Percentiles rank a stretch among this genome's conserved stretches.
These are phyloP conservation scores for Poecilia picta DNA, from an alignment of 2,797 vertebrate species.

Conservation along the genomic window DNA sequence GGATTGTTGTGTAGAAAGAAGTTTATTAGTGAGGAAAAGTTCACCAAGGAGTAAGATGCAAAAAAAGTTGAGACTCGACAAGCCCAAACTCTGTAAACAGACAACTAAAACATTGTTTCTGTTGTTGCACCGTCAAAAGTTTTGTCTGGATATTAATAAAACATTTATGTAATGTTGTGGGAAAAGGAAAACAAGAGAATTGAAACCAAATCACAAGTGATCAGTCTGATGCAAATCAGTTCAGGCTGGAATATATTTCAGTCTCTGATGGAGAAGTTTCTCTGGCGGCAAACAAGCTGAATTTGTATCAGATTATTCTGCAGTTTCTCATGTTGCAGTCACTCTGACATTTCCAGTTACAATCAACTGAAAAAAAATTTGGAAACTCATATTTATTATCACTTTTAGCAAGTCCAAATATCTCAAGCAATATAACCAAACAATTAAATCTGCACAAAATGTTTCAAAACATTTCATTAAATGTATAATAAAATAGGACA, in stretches of 20 bases:
- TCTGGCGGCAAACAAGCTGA: neutral
- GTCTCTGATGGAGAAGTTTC: neutral
- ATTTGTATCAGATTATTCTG: neutral
- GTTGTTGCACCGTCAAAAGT: neutral
- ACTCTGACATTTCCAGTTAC: neutral
- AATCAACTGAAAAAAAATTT: no score
- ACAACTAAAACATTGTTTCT: neutral
- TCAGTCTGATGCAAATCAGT: constrained; percentile 4
- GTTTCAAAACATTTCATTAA: neutral
- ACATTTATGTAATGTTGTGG: neutral
- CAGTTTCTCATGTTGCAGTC: neutral
- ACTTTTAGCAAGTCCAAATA: neutral
- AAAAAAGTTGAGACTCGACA: neutral
- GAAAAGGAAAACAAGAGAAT: neutral
- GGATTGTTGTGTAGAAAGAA: neutral
- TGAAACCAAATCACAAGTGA: constrained; percentile 3
- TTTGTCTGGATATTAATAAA: constrained; percentile 1
- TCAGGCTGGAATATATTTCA: neutral
- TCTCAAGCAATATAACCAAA: neutral
- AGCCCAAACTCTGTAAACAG: neutral
- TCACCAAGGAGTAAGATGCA: neutral
- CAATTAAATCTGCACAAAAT: neutral
- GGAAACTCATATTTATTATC: neutral
- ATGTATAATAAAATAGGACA: neutral
- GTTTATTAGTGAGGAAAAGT: neutral